Evolutionary conservation across 2,888 invertebrate species (phyloP).

Genomic region (Cremastinae sp.): DNA sequence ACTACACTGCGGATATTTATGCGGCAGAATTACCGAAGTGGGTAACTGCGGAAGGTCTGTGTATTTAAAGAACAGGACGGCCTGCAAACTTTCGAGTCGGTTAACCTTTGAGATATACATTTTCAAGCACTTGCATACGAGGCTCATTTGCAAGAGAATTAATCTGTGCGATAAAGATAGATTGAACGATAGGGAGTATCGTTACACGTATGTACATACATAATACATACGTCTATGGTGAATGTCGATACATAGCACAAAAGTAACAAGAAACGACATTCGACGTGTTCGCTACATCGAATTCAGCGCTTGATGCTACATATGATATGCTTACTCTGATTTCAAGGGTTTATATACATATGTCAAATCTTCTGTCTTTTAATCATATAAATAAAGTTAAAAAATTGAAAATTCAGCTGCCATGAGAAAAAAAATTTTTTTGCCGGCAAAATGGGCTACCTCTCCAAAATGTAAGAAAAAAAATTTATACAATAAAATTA

Average conservation of each 20-base stretch:
- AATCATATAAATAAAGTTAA: no score
- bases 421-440: no score
- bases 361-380: no score
- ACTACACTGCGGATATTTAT: constrained; percentile 64
- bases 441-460: no score
- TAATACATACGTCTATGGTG: constrained; percentile 24
- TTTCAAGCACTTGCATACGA: constrained; percentile 10
- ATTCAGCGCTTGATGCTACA: constrained; percentile 39
- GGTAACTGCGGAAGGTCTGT: constrained; percentile 62
- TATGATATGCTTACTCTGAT: background rate
- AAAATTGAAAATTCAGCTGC: no score
- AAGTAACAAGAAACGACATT: constrained; percentile 50
- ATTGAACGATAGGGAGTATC: no score
- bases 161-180: no score
- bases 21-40: constrained; percentile 64
- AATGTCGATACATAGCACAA: constrained; percentile 31
- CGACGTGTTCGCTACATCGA: constrained; percentile 47
- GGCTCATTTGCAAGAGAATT: no score
- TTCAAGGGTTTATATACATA: no score
- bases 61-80: constrained; percentile 39
- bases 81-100: constrained; percentile 56
- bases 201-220: no score
- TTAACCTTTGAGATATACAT: constrained; percentile 28
- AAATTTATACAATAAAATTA: no score
- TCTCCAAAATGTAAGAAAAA: no score